Percentiles rank a stretch among this genome's conserved stretches.
Evolutionary conservation across 2,797 vertebrate genomes (phyloP).

Genomic region (Gadopsis bispinosus): DNA sequence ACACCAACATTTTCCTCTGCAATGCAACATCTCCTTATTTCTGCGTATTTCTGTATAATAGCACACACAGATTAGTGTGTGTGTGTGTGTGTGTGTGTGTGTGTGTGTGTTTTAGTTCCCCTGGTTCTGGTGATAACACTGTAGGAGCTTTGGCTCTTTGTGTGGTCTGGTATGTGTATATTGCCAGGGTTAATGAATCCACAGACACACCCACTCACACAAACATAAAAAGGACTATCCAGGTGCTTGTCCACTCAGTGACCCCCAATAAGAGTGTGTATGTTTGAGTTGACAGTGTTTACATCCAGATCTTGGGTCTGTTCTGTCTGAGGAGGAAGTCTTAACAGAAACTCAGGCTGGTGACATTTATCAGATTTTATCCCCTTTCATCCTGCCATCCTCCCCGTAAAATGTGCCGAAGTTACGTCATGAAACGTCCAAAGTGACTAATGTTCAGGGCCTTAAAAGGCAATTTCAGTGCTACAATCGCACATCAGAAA

Average conservation of each 20-base stretch:
- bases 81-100: not conserved
- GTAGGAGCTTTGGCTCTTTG: constrained; percentile 42
- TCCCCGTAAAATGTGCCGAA: constrained; percentile 38
- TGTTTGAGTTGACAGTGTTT: constrained; percentile 74
- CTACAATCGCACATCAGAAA: constrained; percentile 45
- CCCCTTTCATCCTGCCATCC: constrained; percentile 26
- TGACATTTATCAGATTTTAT: constrained; percentile 65
- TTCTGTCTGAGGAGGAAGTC: constrained; percentile 57
- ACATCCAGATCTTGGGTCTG: constrained; percentile 51
- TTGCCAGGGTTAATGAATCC: constrained; percentile 18
- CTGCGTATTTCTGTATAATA: not conserved
- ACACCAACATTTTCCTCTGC: not conserved
- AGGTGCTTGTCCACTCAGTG: constrained; percentile 44
- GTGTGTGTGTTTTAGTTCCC: constrained; percentile 20
- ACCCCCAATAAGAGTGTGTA: constrained; percentile 61
- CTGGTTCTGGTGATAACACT: constrained; percentile 37
- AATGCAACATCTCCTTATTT: not conserved
- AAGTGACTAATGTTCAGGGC: constrained; percentile 65
- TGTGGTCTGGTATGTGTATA: constrained; percentile 58
- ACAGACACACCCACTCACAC: constrained; percentile 16
- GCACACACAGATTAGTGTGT: not conserved
- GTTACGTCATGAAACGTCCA: constrained; percentile 46
- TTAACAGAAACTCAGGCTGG: constrained; percentile 61
- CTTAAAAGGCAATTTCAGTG: constrained; percentile 74
- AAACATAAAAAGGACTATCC: constrained; percentile 12